Conservation (phyloP, 2,888 invertebrate genomes). For the Danaus chrysippus region DNA sequence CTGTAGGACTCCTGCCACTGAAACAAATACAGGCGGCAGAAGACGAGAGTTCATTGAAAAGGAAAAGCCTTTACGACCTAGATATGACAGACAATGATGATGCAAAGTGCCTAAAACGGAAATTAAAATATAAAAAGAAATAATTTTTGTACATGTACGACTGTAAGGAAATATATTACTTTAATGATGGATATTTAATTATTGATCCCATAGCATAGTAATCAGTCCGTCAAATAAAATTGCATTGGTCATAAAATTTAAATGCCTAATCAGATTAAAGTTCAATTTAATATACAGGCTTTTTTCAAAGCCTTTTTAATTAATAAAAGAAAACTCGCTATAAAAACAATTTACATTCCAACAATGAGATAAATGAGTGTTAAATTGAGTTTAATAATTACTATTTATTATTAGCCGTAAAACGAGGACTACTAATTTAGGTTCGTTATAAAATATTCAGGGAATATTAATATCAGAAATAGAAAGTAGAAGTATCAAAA, state of each 20-base stretch:
- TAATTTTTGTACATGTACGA: conserved; percentile 13
- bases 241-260: no score
- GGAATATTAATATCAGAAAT: not conserved
- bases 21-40: conserved; percentile 53
- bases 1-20: conserved; percentile 66
- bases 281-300: no score
- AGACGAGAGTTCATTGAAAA: conserved; percentile 50
- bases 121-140: conserved; percentile 62
- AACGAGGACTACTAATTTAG: no score
- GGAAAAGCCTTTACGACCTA: conserved; percentile 47
- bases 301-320: no score
- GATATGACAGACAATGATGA: conserved; percentile 54
- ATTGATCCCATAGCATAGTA: not conserved
- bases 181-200: conserved; percentile 3
- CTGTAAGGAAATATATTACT: conserved; percentile 9
- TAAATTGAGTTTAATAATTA: no score
- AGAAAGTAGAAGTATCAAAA: not conserved
- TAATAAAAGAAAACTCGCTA: no score
- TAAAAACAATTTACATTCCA: no score
- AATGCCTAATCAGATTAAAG: no score
- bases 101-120: conserved; percentile 68
- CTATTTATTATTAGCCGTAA: no score
- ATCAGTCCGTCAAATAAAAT: no score
- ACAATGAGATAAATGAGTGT: no score
- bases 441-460: not conserved